Evolutionary conservation across 2,888 invertebrate genomes (phyloP).

Genomic region (Microdon myrmicae): DNA sequence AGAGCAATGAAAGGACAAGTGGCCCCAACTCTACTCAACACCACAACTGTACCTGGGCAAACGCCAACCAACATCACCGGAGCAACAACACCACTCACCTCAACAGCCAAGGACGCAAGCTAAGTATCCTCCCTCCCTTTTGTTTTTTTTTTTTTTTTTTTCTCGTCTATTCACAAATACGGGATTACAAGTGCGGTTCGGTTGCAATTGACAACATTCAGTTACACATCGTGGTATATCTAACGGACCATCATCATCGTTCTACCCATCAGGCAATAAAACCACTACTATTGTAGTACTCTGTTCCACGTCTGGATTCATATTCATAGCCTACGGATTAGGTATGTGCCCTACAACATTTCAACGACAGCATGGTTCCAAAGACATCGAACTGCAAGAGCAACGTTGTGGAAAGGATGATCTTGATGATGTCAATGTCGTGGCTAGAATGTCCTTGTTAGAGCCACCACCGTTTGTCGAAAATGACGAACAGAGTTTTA

Average conservation of each 20-base stretch:
- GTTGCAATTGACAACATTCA: no score
- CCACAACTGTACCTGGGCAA: no score
- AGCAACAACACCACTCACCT: no score
- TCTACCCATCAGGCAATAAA: conserved; percentile 54
- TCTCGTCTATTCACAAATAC: no score
- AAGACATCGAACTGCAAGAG: conserved; percentile 65
- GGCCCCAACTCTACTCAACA: no score
- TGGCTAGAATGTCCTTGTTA: conserved; percentile 57
- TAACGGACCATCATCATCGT: conserved; percentile 26
- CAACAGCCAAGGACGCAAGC: no score
- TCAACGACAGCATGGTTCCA: conserved; percentile 61
- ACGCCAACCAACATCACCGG: no score
- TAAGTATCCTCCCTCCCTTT: no score
- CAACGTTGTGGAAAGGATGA: conserved; percentile 61
- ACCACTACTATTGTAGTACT: conserved; percentile 57
- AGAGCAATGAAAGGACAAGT: no score
- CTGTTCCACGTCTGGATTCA: conserved; percentile 58
- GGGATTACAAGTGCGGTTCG: no score
- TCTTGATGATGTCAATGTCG: conserved; percentile 60
- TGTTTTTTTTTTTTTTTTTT: no score
- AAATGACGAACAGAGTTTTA: conserved; percentile 35
- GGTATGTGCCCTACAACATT: conserved; percentile 60
- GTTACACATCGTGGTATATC: conserved; percentile 30
- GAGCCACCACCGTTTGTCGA: conserved; percentile 29
- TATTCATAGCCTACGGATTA: conserved; percentile 59